These are phyloP conservation scores for Osmerus mordax DNA, from an alignment of 2,113 vertebrate species.

Conservation along the genomic window DNA sequence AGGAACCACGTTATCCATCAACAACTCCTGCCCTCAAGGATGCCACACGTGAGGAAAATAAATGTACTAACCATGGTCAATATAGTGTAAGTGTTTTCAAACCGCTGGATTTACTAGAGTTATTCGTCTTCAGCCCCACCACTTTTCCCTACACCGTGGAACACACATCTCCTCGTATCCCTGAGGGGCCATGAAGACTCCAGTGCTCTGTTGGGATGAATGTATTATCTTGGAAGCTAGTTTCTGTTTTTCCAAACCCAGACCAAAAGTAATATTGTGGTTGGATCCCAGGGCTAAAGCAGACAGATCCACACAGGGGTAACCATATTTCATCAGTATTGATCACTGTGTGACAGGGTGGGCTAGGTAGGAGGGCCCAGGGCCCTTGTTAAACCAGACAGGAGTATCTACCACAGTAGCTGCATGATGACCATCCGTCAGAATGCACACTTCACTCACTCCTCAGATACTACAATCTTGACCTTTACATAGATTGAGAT, in stretches of 20 bases:
- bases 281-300: background rate
- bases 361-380: slow-evolving; percentile 1
- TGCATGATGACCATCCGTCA: slow-evolving; percentile 11
- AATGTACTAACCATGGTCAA: too few relatives aligned
- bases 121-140: too few relatives aligned
- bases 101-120: too few relatives aligned
- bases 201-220: slow-evolving; percentile 18
- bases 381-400: slow-evolving; percentile 30
- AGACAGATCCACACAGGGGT: background rate
- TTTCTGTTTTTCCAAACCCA: background rate
- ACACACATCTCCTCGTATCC: too few relatives aligned
- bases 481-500: slow-evolving; percentile 16
- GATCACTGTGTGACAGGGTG: slow-evolving; percentile 25
- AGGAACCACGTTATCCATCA: slow-evolving; percentile 36
- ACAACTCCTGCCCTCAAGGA: slow-evolving; percentile 10
- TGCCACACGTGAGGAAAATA: slow-evolving; percentile 7
- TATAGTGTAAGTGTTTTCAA: too few relatives aligned
- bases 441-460: slow-evolving; percentile 1
- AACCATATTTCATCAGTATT: slow-evolving; percentile 30
- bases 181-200: too few relatives aligned
- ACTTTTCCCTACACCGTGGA: slow-evolving; percentile 21
- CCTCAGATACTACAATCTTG: slow-evolving; percentile 26
- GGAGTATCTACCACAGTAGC: slow-evolving; percentile 26
- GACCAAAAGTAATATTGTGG: slow-evolving; percentile 21
- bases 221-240: slow-evolving; percentile 28